Conservation (phyloP, 2,888 invertebrate species). For the Stenodera caucasica region DNA sequence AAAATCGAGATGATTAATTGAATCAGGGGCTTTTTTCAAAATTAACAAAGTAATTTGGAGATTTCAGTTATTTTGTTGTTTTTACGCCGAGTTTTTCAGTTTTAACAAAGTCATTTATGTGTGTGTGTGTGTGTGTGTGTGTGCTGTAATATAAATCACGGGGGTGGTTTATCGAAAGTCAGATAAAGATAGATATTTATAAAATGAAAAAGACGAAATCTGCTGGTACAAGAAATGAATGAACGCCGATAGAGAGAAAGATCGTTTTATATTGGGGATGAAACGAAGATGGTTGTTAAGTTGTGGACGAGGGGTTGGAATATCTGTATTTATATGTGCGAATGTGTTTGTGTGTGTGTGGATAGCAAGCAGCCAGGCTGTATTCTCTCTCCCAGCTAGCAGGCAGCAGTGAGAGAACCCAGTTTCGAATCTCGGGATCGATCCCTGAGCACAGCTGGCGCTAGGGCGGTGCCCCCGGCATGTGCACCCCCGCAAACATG, state of each 20-base stretch:
- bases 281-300: slow-evolving; percentile 12
- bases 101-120: too few species aligned
- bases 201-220: background rate
- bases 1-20: background rate
- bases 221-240: slow-evolving; percentile 10
- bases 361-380: slow-evolving; percentile 19
- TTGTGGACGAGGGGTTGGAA: slow-evolving; percentile 11
- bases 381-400: slow-evolving; percentile 19
- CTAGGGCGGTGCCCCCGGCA: slow-evolving; percentile 52
- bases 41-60: background rate
- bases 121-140: too few species aligned
- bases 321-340: background rate
- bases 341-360: background rate
- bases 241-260: slow-evolving; percentile 14
- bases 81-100: too few species aligned
- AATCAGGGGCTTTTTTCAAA: background rate
- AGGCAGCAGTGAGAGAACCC: slow-evolving; percentile 40
- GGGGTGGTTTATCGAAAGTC: slow-evolving; percentile 17
- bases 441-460: slow-evolving; percentile 54
- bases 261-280: background rate
- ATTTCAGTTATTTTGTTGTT: too few species aligned
- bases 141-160: slow-evolving; percentile 34
- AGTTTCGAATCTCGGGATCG: slow-evolving; percentile 49
- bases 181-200: background rate
- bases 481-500: slow-evolving; percentile 34